phyloP scores from a whole-genome alignment of 2,888 invertebrate species.

The Brachylomia viminalis region DNA sequence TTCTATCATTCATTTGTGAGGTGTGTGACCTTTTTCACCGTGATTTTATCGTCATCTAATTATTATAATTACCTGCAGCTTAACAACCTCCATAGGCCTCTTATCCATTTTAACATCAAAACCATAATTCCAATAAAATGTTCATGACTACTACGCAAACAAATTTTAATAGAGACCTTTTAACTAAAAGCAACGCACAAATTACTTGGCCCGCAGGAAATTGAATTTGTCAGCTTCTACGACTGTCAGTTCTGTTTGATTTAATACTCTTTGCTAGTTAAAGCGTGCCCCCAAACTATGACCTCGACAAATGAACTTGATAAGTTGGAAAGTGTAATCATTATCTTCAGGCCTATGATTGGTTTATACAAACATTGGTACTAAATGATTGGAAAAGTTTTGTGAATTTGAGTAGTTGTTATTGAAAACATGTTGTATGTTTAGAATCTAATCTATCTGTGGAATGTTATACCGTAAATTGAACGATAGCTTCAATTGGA shows the following conservation, averaged over 20 bases:
- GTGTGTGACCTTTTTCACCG: neutral
- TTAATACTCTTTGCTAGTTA: slow-evolving; percentile 57
- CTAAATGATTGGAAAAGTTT: slow-evolving; percentile 23
- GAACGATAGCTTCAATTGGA: neutral
- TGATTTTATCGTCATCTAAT: neutral
- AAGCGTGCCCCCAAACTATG: slow-evolving; percentile 44
- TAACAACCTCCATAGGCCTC: neutral
- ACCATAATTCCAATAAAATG: slow-evolving; percentile 33
- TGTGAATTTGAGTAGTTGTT: slow-evolving; percentile 1
- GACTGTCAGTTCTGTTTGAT: slow-evolving; percentile 57
- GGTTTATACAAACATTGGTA: slow-evolving; percentile 4
- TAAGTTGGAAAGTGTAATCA: slow-evolving; percentile 28
- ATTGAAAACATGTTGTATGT: slow-evolving; percentile 15
- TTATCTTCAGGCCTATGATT: slow-evolving; percentile 23
- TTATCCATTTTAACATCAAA: slow-evolving; percentile 13
- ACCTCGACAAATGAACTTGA: slow-evolving; percentile 47
- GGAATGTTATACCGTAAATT: neutral
- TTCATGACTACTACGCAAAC: slow-evolving; percentile 27
- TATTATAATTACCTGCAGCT: neutral
- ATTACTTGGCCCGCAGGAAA: slow-evolving; percentile 55
- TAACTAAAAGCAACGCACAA: slow-evolving; percentile 56
- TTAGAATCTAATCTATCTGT: slow-evolving; percentile 8
- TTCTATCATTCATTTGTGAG: neutral
- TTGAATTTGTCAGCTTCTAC: slow-evolving; percentile 64
- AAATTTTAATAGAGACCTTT: slow-evolving; percentile 53